Evolutionary conservation across 2,113 vertebrate species (phyloP).

Genomic region (Rallus limicola): DNA sequence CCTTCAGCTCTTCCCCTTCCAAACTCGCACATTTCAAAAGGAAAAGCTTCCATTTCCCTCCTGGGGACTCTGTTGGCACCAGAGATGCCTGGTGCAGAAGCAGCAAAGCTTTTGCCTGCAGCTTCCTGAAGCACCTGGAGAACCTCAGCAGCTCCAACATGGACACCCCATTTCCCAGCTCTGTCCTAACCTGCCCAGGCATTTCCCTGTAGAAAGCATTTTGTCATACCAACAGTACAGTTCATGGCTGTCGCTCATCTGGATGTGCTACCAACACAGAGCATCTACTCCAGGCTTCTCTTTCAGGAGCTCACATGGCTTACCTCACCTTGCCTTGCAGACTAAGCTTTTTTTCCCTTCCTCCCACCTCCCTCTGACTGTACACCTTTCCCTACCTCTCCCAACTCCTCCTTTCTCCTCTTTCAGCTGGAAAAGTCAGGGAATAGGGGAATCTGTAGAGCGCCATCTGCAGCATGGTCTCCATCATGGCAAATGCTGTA

Average conservation of each 20-base stretch:
- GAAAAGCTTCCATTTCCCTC: not conserved
- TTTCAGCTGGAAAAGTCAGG: not conserved
- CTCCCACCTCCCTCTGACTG: not conserved
- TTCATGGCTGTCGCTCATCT: not conserved
- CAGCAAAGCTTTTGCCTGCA: not conserved
- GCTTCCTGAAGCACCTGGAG: not conserved
- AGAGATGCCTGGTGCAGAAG: not conserved
- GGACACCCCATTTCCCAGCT: not conserved
- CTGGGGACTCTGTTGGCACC: rapidly evolving
- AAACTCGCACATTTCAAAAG: not conserved
- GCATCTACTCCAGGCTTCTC: not conserved
- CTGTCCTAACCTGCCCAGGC: not conserved
- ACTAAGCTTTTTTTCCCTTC: not conserved
- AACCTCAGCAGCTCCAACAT: not conserved
- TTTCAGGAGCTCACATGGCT: not conserved
- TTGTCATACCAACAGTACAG: not conserved
- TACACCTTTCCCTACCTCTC: not conserved
- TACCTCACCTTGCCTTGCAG: not conserved
- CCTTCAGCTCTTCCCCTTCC: not conserved
- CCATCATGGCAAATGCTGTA: not conserved
- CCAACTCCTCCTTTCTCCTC: not conserved
- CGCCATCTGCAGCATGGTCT: not conserved
- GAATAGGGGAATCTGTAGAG: not conserved
- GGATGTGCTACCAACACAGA: not conserved
- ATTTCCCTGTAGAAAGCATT: not conserved